A percentile compares a stretch with the other conserved stretches of the same genome.
phyloP scores from a whole-genome alignment of 2,888 invertebrate genomes.

The Callimorpha dominula region DNA sequence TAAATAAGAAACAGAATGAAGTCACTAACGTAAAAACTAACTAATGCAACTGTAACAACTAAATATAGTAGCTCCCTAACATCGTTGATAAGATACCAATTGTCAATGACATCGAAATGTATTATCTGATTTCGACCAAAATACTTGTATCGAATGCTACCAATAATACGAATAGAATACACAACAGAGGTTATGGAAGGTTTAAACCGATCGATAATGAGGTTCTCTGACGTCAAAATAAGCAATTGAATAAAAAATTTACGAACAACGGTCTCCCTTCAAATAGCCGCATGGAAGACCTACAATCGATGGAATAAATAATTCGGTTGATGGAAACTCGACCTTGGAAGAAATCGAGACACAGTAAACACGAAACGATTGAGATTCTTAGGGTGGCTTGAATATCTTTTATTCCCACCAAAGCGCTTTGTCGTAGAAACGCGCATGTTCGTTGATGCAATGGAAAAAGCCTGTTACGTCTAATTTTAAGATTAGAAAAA shows the following conservation, averaged over 20 bases:
- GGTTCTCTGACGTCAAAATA: conserved; percentile 44
- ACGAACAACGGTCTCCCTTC: conserved; percentile 12
- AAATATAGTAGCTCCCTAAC: conserved; percentile 27
- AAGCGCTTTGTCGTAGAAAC: too few species aligned
- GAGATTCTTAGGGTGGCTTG: too few species aligned
- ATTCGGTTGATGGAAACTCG: conserved; percentile 8
- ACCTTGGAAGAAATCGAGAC: conserved; percentile 22
- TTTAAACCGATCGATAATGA: conserved; percentile 37
- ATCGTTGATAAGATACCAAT: conserved; percentile 30
- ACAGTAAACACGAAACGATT: conserved; percentile 1
- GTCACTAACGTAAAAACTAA: not conserved
- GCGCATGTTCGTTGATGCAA: not conserved
- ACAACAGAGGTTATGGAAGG: conserved; percentile 24
- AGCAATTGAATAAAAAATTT: conserved; percentile 35
- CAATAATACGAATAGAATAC: conserved; percentile 15
- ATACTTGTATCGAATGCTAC: conserved; percentile 25
- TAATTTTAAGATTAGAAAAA: not conserved
- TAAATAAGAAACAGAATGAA: conserved; percentile 28
- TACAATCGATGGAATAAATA: conserved; percentile 33
- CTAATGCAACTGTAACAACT: not conserved
- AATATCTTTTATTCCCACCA: too few species aligned
- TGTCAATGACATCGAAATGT: conserved; percentile 24
- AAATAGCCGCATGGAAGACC: conserved; percentile 20
- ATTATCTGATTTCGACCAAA: conserved; percentile 26
- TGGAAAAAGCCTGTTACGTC: conserved; percentile 3